Evolutionary conservation across 2,888 invertebrate species (phyloP).

Genomic region (Metallyticus violacea): DNA sequence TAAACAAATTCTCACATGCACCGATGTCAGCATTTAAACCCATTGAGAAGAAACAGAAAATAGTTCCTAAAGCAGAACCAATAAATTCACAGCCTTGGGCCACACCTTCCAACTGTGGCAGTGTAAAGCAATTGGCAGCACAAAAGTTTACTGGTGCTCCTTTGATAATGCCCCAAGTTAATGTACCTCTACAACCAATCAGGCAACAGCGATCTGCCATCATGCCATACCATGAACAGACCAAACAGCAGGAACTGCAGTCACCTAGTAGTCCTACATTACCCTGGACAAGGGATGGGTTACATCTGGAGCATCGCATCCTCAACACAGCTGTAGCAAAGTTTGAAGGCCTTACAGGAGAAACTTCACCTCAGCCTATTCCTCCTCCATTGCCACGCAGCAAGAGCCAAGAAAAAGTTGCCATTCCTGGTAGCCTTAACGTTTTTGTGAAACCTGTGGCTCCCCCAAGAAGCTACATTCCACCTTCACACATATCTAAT

Average conservation of each 20-base stretch:
- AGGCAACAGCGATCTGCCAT: conserved; percentile 2
- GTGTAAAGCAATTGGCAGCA: conserved; percentile 45
- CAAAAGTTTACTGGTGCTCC: conserved; percentile 37
- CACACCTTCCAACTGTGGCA: conserved; percentile 34
- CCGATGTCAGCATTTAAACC: conserved; percentile 75
- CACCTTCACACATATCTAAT: conserved; percentile 16
- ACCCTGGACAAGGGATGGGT: conserved; percentile 32
- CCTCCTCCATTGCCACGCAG: conserved; percentile 28
- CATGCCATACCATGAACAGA: conserved; percentile 6
- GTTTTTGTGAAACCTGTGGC: conserved; percentile 17
- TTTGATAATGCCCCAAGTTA: conserved; percentile 1
- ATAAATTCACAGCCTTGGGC: conserved; percentile 26
- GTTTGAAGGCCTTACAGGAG: conserved; percentile 33
- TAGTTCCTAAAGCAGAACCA: conserved; percentile 29
- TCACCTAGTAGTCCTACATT: conserved; percentile 33
- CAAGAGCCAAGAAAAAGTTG: conserved; percentile 26
- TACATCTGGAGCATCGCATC: conserved; percentile 14
- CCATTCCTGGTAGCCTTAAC: neutral
- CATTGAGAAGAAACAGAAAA: conserved; percentile 30
- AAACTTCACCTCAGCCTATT: conserved; percentile 32
- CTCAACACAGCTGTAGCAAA: conserved; percentile 31
- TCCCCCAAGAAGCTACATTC: conserved; percentile 26
- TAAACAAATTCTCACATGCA: conserved; percentile 74
- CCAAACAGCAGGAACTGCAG: conserved; percentile 23
- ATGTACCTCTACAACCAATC: neutral